Percentiles rank a stretch among this genome's conserved stretches.
Evolutionary conservation across 1,140 invertebrate species (phyloP).

Genomic region (Anoplolepis gracilipes): DNA sequence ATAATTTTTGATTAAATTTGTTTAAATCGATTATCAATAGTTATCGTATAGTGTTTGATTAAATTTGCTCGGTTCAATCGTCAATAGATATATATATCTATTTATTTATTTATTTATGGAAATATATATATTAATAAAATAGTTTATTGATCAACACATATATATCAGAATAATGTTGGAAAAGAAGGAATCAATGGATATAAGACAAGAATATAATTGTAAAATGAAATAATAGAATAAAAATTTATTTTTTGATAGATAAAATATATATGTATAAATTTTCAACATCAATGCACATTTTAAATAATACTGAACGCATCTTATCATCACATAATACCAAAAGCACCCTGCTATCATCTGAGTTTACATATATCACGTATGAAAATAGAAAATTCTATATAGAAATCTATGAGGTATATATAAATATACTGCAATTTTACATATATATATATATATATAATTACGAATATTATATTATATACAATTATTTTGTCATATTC

Average conservation of each 20-base stretch:
- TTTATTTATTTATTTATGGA: neutral
- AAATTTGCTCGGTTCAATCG: no score
- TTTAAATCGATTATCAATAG: no score
- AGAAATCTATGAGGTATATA: constrained; percentile 74
- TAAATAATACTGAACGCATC: constrained; percentile 62
- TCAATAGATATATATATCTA: no score
- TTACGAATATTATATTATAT: constrained; percentile 56
- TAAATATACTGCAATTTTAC: constrained; percentile 59
- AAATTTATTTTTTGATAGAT: constrained; percentile 75
- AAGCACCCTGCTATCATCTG: constrained; percentile 67
- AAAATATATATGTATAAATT: constrained; percentile 75
- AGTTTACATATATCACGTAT: constrained; percentile 63
- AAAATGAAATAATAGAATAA: constrained; percentile 68
- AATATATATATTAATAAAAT: constrained; percentile 16
- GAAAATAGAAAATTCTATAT: constrained; percentile 77
- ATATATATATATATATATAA: constrained; percentile 31
- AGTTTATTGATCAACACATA: neutral
- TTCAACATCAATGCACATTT: constrained; percentile 70
- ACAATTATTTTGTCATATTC: constrained; percentile 41
- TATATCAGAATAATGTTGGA: neutral
- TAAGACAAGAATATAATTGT: constrained; percentile 26
- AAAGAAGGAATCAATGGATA: constrained; percentile 9
- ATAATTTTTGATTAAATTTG: no score
- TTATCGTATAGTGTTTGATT: no score
- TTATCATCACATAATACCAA: constrained; percentile 67